These are phyloP conservation scores for Diarsia brunnea DNA, from an alignment of 2,888 invertebrate genomes.

Conservation along the genomic window DNA sequence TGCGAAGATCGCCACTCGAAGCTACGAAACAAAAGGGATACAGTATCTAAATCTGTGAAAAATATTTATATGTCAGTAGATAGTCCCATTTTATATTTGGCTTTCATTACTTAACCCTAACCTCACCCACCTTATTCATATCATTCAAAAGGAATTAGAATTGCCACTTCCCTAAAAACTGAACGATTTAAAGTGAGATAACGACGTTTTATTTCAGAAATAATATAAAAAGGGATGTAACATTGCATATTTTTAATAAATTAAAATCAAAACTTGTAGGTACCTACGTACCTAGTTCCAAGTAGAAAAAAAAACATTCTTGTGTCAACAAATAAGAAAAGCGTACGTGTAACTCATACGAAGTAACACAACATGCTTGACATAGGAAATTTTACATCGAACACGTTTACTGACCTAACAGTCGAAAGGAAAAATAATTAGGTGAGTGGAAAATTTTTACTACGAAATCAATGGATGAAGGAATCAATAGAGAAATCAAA, in stretches of 20 bases:
- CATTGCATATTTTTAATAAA: background rate
- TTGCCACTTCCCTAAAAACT: too few relatives aligned
- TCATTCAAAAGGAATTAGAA: background rate
- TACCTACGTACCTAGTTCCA: background rate
- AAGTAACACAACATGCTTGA: background rate
- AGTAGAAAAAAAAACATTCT: background rate
- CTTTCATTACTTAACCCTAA: background rate
- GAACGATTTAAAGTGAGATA: too few relatives aligned
- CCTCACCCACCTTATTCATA: background rate
- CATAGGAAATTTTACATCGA: slow-evolving; percentile 5
- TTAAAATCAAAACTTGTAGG: too few relatives aligned
- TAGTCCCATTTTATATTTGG: background rate
- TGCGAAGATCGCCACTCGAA: slow-evolving; percentile 35
- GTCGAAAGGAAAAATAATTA: background rate
- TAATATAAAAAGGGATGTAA: background rate
- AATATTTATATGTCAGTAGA: background rate
- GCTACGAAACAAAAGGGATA: slow-evolving; percentile 43
- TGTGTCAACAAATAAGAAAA: slow-evolving; percentile 9
- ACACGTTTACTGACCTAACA: background rate
- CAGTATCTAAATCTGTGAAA: background rate
- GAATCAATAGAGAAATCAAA: too few relatives aligned
- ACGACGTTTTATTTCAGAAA: too few relatives aligned
- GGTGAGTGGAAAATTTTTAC: background rate
- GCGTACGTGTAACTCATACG: slow-evolving; percentile 11
- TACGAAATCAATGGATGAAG: background rate